Conservation (phyloP, 2,888 invertebrate genomes). For the Mythimna pallens region DNA sequence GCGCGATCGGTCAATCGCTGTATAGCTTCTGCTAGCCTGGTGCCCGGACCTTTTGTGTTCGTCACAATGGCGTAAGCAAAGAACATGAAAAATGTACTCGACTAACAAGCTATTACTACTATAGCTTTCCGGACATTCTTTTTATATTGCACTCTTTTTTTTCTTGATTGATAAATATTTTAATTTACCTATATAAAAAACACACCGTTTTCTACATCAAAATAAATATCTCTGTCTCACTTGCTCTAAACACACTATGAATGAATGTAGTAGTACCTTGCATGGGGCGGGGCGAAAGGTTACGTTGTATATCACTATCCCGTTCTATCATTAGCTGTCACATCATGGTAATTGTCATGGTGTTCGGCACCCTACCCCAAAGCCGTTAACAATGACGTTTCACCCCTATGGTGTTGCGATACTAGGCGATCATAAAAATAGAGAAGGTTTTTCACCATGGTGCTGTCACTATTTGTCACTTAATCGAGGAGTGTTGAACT, state of each 20-base stretch:
- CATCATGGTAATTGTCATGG: constrained; percentile 38
- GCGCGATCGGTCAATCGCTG: constrained; percentile 87
- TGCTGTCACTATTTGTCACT: constrained; percentile 45
- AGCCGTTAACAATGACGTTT: constrained; percentile 74
- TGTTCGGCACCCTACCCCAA: constrained; percentile 22
- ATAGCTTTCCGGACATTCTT: constrained; percentile 47
- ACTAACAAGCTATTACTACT: constrained; percentile 65
- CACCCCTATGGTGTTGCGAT: constrained; percentile 81
- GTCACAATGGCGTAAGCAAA: constrained; percentile 79
- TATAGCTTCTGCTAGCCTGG: constrained; percentile 81
- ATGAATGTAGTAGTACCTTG: constrained; percentile 1
- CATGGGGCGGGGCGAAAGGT: constrained; percentile 15
- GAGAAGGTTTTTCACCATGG: constrained; percentile 66
- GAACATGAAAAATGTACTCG: constrained; percentile 77
- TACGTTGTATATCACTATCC: constrained; percentile 29
- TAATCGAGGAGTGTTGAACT: not conserved
- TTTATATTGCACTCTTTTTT: constrained; percentile 2
- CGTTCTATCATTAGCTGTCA: constrained; percentile 47
- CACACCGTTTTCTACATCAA: not conserved
- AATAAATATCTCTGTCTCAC: not conserved
- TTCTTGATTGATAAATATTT: not conserved
- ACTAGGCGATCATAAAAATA: constrained; percentile 83
- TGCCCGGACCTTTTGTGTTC: constrained; percentile 80
- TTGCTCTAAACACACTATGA: constrained; percentile 12
- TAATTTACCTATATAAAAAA: too few species aligned